Evolutionary conservation across 2,888 invertebrate genomes (phyloP), one percentile per base, ranked within the genome.

Genomic region (Uropetala carovei): DNA sequence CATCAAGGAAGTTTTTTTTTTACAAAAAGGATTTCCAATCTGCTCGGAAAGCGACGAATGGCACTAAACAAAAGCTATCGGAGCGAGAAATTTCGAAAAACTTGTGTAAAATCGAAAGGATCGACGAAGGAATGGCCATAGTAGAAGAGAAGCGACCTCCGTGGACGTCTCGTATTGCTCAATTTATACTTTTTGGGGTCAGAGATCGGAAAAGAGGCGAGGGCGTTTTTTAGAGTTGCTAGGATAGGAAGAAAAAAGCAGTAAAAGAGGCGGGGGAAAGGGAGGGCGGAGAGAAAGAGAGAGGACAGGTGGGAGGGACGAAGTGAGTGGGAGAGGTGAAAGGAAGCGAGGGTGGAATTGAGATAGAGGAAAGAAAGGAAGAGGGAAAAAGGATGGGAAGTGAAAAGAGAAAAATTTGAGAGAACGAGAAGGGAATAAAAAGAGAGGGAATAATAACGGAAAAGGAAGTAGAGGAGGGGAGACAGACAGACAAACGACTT

Each of bases 121-220:
- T 14, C 68, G 68, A 18, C n/a, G 10, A 9, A 18, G 64, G n/a
- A 43, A 43, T 43, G 43, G 43, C 1, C 43, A 5, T 1, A 1
- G 43, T 43, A 43, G 43, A n/a, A n/a, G 64, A 75, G 75, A 75
- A 75, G 22, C 22, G 75, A 13, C 18, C 22, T 16, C 64, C 68
- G 68, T 13, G 11, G 75, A 75, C 27, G 75, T 75, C 75, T 22
- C 13, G 75, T 27, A 75, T 75, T 75, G 22, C 75, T 22, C 75
- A 75, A 75, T 75, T 27, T 13, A 22, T 75, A 13, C 75, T 27
- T 75, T 75, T 75, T 75, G 75, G 75, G 75, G 75, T 75, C 75
- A 75, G 22, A 75, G 75, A 75, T 75, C 75, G 75, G 75, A 75
- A 75, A 75, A 27, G 22, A 68, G 68, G 68, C 68, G 68, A 22